phyloP scores from a whole-genome alignment of 2,113 vertebrate genomes.

The Kryptolebias marmoratus region DNA sequence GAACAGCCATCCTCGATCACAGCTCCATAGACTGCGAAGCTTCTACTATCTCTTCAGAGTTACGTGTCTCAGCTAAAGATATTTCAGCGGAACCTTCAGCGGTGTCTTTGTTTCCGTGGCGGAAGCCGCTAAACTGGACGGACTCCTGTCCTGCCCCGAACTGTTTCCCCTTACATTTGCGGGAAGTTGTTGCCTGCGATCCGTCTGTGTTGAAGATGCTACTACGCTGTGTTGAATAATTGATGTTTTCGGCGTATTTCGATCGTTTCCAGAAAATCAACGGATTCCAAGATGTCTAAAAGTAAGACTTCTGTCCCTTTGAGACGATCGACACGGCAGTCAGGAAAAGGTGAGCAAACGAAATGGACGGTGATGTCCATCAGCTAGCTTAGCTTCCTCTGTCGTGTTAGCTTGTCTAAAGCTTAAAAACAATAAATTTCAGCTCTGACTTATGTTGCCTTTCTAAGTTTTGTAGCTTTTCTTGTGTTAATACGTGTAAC shows the following conservation, averaged over 20 bases:
- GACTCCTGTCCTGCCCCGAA: constrained; percentile 5
- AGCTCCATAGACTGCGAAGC: background rate
- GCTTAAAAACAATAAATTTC: background rate
- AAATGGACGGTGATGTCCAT: background rate
- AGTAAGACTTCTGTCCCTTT: accelerated
- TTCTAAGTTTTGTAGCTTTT: background rate
- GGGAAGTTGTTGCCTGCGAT: constrained; percentile 16
- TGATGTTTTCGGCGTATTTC: background rate
- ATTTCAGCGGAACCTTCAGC: constrained; percentile 27
- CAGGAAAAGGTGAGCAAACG: constrained; percentile 26
- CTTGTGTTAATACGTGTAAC: background rate
- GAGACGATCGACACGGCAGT: constrained; percentile 43
- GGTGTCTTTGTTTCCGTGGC: constrained; percentile 4
- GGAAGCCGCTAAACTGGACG: accelerated
- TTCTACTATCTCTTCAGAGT: background rate
- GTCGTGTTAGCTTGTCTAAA: background rate
- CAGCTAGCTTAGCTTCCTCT: constrained; percentile 27
- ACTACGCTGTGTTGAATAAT: background rate
- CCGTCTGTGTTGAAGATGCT: constrained; percentile 4
- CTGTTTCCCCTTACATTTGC: background rate
- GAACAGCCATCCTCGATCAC: background rate
- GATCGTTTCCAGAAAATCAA: constrained; percentile 1
- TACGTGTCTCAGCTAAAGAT: background rate
- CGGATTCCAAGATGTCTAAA: constrained; percentile 41
- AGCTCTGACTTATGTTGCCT: background rate